Percentiles rank a stretch among this genome's conserved stretches.
Evolutionary conservation across 2,113 vertebrate species (phyloP).

Genomic region (Sinocyclocheilus maitianheensis): DNA sequence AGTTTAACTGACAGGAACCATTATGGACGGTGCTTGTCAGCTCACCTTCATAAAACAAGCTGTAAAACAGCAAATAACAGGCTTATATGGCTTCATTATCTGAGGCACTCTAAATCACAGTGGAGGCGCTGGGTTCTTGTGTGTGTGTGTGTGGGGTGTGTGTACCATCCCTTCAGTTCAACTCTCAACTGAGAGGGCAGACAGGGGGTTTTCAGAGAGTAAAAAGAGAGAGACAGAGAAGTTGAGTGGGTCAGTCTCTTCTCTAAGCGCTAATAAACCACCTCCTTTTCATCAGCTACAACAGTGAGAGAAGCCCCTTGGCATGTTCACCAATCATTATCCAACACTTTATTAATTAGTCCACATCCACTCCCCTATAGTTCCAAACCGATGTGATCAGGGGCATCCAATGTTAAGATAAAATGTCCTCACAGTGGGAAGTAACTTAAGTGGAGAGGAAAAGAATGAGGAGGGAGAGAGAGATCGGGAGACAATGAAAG

Average conservation of each 20-base stretch:
- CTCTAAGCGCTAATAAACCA: slow-evolving; percentile 38
- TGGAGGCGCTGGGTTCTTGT: slow-evolving; percentile 65
- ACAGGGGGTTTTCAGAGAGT: background rate
- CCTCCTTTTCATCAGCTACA: slow-evolving; percentile 46
- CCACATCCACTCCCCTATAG: slow-evolving; percentile 52
- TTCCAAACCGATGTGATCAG: slow-evolving; percentile 47
- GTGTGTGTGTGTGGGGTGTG: slow-evolving; percentile 47
- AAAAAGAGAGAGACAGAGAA: background rate
- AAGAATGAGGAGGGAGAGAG: slow-evolving; percentile 25
- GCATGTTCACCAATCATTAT: slow-evolving; percentile 54
- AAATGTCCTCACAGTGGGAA: slow-evolving; percentile 49
- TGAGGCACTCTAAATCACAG: slow-evolving; percentile 66
- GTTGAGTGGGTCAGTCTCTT: slow-evolving; percentile 11
- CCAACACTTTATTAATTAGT: slow-evolving; percentile 54
- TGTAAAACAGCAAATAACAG: slow-evolving; percentile 79
- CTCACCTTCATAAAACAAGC: slow-evolving; percentile 86
- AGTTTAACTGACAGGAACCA: slow-evolving; percentile 89
- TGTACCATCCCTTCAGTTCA: slow-evolving; percentile 12
- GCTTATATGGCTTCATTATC: slow-evolving; percentile 84
- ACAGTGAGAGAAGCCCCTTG: slow-evolving; percentile 37
- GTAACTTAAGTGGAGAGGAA: slow-evolving; percentile 16
- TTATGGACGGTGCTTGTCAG: slow-evolving; percentile 78
- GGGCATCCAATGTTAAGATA: slow-evolving; percentile 51
- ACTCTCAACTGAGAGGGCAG: slow-evolving; percentile 6
- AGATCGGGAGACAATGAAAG: background rate